Conservation (phyloP, 1,140 invertebrate genomes). For the Eubasilissa regina region DNA sequence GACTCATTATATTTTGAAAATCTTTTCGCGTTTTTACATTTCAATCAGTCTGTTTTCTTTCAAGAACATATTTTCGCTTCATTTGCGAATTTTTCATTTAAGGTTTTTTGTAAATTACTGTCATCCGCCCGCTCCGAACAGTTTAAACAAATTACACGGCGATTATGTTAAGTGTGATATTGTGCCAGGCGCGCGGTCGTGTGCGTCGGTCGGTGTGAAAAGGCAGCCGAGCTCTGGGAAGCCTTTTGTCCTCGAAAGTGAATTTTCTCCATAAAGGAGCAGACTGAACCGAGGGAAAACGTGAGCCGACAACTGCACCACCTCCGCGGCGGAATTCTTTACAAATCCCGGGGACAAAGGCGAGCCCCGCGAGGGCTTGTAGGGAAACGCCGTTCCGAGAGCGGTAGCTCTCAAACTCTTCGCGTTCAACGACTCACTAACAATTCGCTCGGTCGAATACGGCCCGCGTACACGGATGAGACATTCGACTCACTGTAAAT, state of each 20-base stretch:
- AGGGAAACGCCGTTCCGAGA: constrained; percentile 1
- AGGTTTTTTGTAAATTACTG: no score
- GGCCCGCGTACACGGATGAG: neutral
- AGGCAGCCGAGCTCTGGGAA: constrained; percentile 28
- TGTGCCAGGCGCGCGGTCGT: no score
- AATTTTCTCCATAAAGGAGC: constrained; percentile 33
- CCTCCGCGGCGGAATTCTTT: constrained; percentile 38
- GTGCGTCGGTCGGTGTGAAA: constrained; percentile 34
- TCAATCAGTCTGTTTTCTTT: no score
- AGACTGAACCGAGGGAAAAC: constrained; percentile 6
- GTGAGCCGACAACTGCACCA: constrained; percentile 31
- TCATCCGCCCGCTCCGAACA: no score
- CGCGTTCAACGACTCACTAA: neutral
- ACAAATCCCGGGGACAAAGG: constrained; percentile 36
- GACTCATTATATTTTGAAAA: no score
- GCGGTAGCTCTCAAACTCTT: neutral
- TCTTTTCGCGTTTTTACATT: no score
- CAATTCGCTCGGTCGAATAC: no score
- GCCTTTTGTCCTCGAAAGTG: constrained; percentile 13
- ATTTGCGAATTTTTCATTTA: no score
- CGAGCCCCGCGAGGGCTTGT: constrained; percentile 2
- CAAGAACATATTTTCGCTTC: no score
- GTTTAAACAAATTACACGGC: no score
- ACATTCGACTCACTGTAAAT: neutral
- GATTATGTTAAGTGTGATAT: no score